A percentile compares a stretch with the other conserved stretches of the same genome.
phyloP scores from a whole-genome alignment of 2,888 invertebrate genomes.

The Agriopis marginaria region DNA sequence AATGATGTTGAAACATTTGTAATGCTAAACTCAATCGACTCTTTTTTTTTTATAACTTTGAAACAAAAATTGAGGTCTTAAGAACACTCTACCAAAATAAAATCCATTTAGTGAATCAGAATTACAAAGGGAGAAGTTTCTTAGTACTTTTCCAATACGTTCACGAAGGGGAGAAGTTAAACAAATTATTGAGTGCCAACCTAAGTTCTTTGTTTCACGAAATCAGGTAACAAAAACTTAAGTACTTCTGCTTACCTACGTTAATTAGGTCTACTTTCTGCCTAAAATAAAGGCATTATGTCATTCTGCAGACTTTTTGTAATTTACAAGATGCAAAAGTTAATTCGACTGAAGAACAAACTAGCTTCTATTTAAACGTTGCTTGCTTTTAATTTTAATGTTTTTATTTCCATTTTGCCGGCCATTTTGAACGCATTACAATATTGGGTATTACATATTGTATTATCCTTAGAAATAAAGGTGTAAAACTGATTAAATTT shows the following conservation, averaged over 20 bases:
- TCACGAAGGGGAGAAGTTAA: constrained; percentile 33
- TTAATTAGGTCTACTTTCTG: not conserved
- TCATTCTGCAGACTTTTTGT: too few species aligned
- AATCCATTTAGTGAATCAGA: constrained; percentile 43
- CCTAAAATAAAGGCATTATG: too few species aligned
- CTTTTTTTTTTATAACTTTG: not conserved
- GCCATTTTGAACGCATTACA: too few species aligned
- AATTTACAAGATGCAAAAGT: too few species aligned
- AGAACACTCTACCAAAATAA: constrained; percentile 31
- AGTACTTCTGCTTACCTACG: not conserved
- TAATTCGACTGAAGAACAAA: too few species aligned
- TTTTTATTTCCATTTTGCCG: too few species aligned
- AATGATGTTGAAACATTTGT: not conserved
- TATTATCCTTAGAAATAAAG: too few species aligned
- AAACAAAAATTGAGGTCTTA: constrained; percentile 21
- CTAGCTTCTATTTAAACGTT: too few species aligned
- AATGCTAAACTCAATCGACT: not conserved
- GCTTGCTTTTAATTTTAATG: too few species aligned
- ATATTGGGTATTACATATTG: too few species aligned
- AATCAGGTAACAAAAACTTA: constrained; percentile 14
- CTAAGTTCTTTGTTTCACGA: constrained; percentile 17
- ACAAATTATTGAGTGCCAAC: constrained; percentile 33
- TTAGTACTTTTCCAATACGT: constrained; percentile 42
- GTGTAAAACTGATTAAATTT: too few species aligned
- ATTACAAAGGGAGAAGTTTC: constrained; percentile 45